Evolutionary conservation across 2,113 vertebrate genomes (phyloP).

Genomic region (Oryctolagus cuniculus): DNA sequence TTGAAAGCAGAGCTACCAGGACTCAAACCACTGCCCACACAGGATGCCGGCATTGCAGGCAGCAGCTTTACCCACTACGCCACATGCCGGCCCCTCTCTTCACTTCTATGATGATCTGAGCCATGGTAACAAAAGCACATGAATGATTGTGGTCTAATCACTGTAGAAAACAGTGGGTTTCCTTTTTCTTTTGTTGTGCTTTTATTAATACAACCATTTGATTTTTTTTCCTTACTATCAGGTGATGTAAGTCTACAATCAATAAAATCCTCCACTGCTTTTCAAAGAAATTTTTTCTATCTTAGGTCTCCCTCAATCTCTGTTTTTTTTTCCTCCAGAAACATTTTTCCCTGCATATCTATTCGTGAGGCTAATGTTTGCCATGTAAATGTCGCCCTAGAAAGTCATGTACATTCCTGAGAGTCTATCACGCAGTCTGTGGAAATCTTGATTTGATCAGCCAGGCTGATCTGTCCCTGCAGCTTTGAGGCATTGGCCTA

Average conservation of each 20-base stretch:
- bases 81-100: not conserved
- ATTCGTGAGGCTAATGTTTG: not conserved
- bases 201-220: not conserved
- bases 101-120: not conserved
- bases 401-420: not conserved
- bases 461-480: not conserved
- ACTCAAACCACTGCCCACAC: too few species aligned
- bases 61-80: too few species aligned
- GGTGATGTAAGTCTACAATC: not conserved
- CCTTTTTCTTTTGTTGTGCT: not conserved
- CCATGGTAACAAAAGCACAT: not conserved
- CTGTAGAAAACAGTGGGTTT: not conserved
- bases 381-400: not conserved
- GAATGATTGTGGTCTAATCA: not conserved
- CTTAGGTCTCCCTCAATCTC: not conserved
- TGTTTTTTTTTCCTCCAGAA: not conserved
- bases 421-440: not conserved
- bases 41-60: too few species aligned
- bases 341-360: too few species aligned
- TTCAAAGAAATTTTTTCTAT: slow-evolving; percentile 29
- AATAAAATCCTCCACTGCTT: not conserved
- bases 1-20: too few species aligned
- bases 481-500: not conserved
- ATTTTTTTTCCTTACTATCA: not conserved
- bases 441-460: not conserved